Conservation (phyloP, 2,797 vertebrate genomes). For the Anomalospiza imberbis region DNA sequence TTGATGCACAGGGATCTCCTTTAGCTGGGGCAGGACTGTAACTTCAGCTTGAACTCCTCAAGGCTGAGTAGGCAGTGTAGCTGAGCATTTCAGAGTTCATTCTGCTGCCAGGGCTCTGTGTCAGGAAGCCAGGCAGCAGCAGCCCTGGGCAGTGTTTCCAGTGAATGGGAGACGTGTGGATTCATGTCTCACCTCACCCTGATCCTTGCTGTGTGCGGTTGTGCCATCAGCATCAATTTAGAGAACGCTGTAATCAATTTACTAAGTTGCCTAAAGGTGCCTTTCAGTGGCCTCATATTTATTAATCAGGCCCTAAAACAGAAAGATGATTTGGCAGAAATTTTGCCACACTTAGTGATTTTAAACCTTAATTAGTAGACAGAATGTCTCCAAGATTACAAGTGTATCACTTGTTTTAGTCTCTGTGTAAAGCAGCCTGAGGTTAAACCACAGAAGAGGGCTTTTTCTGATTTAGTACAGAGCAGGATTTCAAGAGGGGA, state of each 20-base stretch:
- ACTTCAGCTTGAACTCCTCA: not conserved
- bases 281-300: conserved; percentile 34
- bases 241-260: not conserved
- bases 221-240: not conserved
- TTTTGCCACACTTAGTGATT: not conserved
- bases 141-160: not conserved
- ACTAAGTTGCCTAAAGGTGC: not conserved
- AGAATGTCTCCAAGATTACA: not conserved
- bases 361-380: not conserved
- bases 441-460: not conserved
- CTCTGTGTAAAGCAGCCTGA: not conserved
- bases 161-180: not conserved
- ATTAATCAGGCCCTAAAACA: conserved; percentile 17
- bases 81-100: not conserved
- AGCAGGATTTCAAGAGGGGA: not conserved
- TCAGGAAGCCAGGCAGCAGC: not conserved
- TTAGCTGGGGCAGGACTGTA: not conserved
- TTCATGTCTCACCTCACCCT: not conserved
- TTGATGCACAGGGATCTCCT: conserved; percentile 12
- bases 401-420: not conserved
- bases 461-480: not conserved
- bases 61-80: not conserved
- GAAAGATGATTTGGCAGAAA: conserved; percentile 22
- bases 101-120: not conserved
- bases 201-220: not conserved